Evolutionary conservation across 2,888 invertebrate species (phyloP), one percentile per base, ranked within the genome.

Genomic region (Sphaerophoria rueppellii): DNA sequence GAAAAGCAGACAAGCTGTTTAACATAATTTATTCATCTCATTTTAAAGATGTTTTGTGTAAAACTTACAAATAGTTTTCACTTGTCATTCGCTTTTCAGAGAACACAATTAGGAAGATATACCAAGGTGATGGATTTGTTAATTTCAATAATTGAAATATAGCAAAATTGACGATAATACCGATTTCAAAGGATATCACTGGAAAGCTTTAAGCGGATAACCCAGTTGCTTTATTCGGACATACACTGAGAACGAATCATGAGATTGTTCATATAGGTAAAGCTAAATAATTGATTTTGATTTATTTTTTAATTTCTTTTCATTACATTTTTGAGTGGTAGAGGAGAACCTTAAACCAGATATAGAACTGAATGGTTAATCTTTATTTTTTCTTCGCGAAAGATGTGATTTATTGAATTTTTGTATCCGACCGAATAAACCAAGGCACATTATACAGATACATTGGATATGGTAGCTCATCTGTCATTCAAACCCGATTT

Each of bases 371-470:
- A 65, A 50, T 50, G 50, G 50, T 50, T 50, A 48, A 65, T 50
- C 50, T 50, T 65, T 37, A 16, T 65, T 50, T 6, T 35, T 11
- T n/a, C 37, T 16, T 50, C 24, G 4, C 6, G 16, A 2, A 16
- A 37, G 37, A 50, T 65, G 50, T 65, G 65, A 65, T 50, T 65
- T 65, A 65, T 65, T 65, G 65, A 65, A 65, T 65, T 50, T 35
- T 11, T 34, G 35, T 50, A 34, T 63, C n/a, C 4, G n/a, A 2
- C 2, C 34, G 37, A 50, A 65, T 50, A 65, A 37, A 50, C 50
- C 6, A 12, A 65, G 35, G 48, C 11, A 14, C 5, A 35, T 58
- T 7, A 34, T 55, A 16, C 1, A 57, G 35, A 4, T n/a, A 46
- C 32, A 43, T 32, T 6, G 0, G 34, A 24, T 7, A 32, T n/a